These are phyloP conservation scores for Cydia pomonella DNA, from an alignment of 1,140 invertebrate genomes.

Conservation along the genomic window DNA sequence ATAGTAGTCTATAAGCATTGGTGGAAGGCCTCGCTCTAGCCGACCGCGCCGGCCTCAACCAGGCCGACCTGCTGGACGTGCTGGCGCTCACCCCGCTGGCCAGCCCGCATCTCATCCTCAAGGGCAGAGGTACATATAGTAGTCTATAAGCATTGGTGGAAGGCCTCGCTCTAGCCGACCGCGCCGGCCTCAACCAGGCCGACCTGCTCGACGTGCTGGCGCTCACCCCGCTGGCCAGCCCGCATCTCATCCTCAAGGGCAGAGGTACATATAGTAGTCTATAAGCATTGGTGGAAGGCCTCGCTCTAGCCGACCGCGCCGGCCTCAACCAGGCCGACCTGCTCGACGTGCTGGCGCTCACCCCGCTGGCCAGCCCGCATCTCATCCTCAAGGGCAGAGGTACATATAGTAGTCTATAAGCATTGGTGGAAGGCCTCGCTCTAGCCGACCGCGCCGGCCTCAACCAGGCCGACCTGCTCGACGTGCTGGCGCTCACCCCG, in stretches of 20 bases:
- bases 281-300: constrained; percentile 94
- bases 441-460: constrained; percentile 95
- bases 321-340: constrained; percentile 94
- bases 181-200: constrained; percentile 92
- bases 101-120: constrained; percentile 91
- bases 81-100: constrained; percentile 91
- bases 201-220: constrained; percentile 95
- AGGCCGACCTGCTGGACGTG: constrained; percentile 95
- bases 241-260: constrained; percentile 92
- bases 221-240: constrained; percentile 90
- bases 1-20: constrained; percentile 79
- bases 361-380: constrained; percentile 89
- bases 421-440: constrained; percentile 95
- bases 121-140: constrained; percentile 85
- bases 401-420: constrained; percentile 51
- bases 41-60: constrained; percentile 93
- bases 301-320: constrained; percentile 95
- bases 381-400: constrained; percentile 93
- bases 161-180: constrained; percentile 95
- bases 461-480: constrained; percentile 93
- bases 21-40: constrained; percentile 96
- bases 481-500: constrained; percentile 92
- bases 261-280: too few species aligned
- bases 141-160: constrained; percentile 87
- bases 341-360: constrained; percentile 93